phyloP scores from a whole-genome alignment of 2,888 invertebrate genomes.

The Congeria kusceri region DNA sequence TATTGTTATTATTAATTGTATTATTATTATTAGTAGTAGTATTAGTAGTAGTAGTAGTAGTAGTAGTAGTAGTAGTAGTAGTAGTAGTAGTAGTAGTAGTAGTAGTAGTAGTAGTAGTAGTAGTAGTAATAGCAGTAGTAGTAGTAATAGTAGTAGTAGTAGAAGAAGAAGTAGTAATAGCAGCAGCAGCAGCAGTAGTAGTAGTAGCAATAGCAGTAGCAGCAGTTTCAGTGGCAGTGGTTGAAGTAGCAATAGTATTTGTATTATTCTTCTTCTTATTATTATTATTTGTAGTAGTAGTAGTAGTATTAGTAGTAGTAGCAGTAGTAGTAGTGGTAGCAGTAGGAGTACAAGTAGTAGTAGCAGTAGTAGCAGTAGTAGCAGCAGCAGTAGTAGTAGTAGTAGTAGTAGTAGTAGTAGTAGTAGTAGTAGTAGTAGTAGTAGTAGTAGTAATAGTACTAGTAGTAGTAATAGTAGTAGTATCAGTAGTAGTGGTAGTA shows the following conservation, averaged over 20 bases:
- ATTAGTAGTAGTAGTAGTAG: conserved; percentile 1
- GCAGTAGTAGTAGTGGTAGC: not conserved
- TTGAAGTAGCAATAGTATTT: too few species aligned
- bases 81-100: conserved; percentile 1
- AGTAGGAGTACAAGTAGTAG: not conserved
- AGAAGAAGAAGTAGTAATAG: not conserved
- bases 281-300: too few species aligned
- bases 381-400: not conserved
- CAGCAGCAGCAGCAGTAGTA: not conserved
- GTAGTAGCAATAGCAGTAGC: not conserved
- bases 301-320: too few species aligned
- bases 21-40: too few species aligned
- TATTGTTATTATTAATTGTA: too few species aligned
- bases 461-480: not conserved
- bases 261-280: too few species aligned
- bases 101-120: not conserved
- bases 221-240: not conserved
- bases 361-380: not conserved
- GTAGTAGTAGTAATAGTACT: not conserved
- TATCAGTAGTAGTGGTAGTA: too few species aligned
- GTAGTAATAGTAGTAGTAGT: not conserved
- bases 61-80: conserved; percentile 1
- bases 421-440: conserved; percentile 1
- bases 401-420: conserved; percentile 1
- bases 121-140: not conserved